Evolutionary conservation across 2,888 invertebrate species (phyloP), one percentile per base, ranked within the genome.

Genomic region (Pycnomerus fuliginosus): DNA sequence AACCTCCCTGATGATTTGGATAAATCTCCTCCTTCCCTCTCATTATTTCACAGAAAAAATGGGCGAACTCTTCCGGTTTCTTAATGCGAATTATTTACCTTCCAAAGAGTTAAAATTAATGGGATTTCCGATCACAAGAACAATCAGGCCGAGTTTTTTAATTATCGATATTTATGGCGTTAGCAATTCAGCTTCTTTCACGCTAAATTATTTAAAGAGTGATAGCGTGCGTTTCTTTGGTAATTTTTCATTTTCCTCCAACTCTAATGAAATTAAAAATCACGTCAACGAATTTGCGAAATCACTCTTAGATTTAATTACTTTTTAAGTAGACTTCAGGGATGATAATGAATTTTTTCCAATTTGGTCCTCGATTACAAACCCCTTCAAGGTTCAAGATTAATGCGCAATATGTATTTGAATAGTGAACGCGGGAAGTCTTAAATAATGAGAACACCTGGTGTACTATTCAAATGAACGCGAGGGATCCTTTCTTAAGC

Each of bases 91-190:
- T 33, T 33, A 38, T n/a, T n/a, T n/a, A n/a, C n/a, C n/a, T n/a
- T n/a, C n/a, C n/a, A 53, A 54, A 53, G 48, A 53, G 57, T 56
- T 56, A 53, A 58, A 60, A 64, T 65, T 65, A 61, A 68, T 67
- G 64, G 61, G 55, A 54, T 64, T 62, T 64, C 60, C 62, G 62
- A 67, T 66, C 61, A 62, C 45, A 59, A 56, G 60, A 61, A 61
- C 61, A 61, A 62, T 64, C 61, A 53, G 48, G 50, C 51, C 49
- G 54, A 57, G 56, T 57, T 64, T 65, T 67, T 65, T 66, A 66
- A 68, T 67, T 67, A 68, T 64, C 64, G 66, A 62, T 64, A 58
- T 62, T 61, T 58, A 58, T 56, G 49, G 52, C 56, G 45, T 51
- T 48, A 52, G 49, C 36, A 39, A 52, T 49, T 56, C 47, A 47